These are phyloP conservation scores for Eupelmus urozonus DNA, from an alignment of 2,888 invertebrate genomes.

Conservation along the genomic window DNA sequence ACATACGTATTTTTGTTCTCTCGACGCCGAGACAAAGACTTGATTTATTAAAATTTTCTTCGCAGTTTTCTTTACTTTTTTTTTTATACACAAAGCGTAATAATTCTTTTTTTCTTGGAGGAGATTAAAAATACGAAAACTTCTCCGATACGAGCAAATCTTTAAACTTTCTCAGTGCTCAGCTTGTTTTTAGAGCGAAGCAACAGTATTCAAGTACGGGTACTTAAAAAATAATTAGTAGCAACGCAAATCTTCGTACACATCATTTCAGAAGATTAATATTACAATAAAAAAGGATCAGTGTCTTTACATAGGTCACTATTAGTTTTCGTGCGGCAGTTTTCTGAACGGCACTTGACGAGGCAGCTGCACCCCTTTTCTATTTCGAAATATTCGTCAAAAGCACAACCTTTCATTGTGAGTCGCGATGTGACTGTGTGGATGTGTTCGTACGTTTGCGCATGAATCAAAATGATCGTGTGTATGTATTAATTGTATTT, in stretches of 20 bases:
- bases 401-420: slow-evolving; percentile 41
- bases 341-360: slow-evolving; percentile 40
- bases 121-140: neutral
- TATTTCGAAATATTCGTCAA: slow-evolving; percentile 33
- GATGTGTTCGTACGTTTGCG: neutral
- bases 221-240: neutral
- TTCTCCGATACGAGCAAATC: no score
- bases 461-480: neutral
- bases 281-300: neutral
- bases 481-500: neutral
- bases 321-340: slow-evolving; percentile 31
- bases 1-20: neutral
- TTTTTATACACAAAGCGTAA: no score
- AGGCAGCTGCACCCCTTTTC: slow-evolving; percentile 16
- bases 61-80: neutral
- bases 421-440: neutral
- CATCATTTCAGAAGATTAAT: neutral
- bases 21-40: slow-evolving; percentile 25
- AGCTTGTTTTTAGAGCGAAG: neutral
- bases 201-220: neutral
- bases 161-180: no score
- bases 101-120: no score
- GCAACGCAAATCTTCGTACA: neutral
- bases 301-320: slow-evolving; percentile 15
- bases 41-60: neutral